Evolutionary conservation across 2,113 vertebrate genomes (phyloP), one percentile per base, ranked within the genome.

Genomic region (Macrotus californicus): DNA sequence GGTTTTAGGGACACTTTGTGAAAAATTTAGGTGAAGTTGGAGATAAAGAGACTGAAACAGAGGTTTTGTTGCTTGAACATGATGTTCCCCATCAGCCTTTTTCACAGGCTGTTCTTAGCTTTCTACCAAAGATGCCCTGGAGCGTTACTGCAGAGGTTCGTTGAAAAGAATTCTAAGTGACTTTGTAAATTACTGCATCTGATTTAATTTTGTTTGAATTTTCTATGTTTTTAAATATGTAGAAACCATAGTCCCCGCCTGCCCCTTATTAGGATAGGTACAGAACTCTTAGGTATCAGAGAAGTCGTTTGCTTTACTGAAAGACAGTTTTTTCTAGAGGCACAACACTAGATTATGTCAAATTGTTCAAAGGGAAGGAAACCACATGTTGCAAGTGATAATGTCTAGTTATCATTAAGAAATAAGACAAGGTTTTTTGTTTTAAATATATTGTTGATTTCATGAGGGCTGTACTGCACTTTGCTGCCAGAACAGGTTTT

Each of bases 11-110:
- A 93, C 99, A 99, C 97, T 99, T 99, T 98, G 99, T 99, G 50
- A 99, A 98, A 96, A 99, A 98, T 94, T 98, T 99, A 94, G 99
- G 99, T 43, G 96, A 91, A 2, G 99, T 99, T 16, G 99, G 99
- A 36, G 99, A 99, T 64, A 99, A 99, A 97, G 99, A 99, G 56
- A 99, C 99, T 0, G 99, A 99, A 98, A 98, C 99, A 0, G 99
- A 99, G 98, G 99, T 99, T 90, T 98, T 99, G 89, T 97, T 99
- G 4, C 98, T 99, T 91, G 99, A 99, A 94, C 99, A 99, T 22
- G 99, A 99, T 46, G 99, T 99, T 52, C 99, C 99, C 69, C 99
- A 99, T 96, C 99, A 99, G 97, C 98, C 98, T 39, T 99, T 99
- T 96, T 99, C 99, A 48, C 99, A 99, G 96, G 98, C 98, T 82